These are phyloP conservation scores for Aricia agestis DNA, from an alignment of 1,140 invertebrate genomes.

Conservation along the genomic window DNA sequence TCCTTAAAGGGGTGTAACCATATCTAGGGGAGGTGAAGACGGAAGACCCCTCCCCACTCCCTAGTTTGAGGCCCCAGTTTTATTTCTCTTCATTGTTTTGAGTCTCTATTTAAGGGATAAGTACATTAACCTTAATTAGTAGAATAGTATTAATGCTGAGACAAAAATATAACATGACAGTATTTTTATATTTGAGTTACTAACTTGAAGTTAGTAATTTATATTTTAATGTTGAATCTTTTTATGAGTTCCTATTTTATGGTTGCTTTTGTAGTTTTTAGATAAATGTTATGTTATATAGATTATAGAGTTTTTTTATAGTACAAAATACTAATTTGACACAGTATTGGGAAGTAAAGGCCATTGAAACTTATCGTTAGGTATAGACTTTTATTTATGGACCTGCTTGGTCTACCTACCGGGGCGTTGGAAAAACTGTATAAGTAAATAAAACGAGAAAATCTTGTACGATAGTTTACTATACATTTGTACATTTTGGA, in stretches of 20 bases:
- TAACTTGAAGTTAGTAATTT: background rate
- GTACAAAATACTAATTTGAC: too few relatives aligned
- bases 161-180: background rate
- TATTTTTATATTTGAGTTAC: constrained; percentile 15
- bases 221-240: background rate
- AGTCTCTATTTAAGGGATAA: too few relatives aligned
- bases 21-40: too few relatives aligned
- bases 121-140: too few relatives aligned
- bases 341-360: too few relatives aligned
- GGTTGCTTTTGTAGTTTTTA: background rate
- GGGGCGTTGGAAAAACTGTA: too few relatives aligned
- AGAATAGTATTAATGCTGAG: too few relatives aligned
- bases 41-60: too few relatives aligned
- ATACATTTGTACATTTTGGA: constrained; percentile 72
- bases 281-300: background rate
- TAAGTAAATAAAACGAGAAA: constrained; percentile 32
- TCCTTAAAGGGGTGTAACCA: too few relatives aligned
- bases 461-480: constrained; percentile 55
- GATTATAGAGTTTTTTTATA: background rate
- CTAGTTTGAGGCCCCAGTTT: too few relatives aligned
- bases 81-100: too few relatives aligned
- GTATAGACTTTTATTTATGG: background rate
- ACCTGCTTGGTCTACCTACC: too few relatives aligned
- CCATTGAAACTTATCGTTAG: background rate
- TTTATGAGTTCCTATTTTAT: background rate